A percentile compares a stretch with the other conserved stretches of the same genome.
Evolutionary conservation across 2,113 vertebrate genomes (phyloP).

Genomic region (Atlantisia rogersi): DNA sequence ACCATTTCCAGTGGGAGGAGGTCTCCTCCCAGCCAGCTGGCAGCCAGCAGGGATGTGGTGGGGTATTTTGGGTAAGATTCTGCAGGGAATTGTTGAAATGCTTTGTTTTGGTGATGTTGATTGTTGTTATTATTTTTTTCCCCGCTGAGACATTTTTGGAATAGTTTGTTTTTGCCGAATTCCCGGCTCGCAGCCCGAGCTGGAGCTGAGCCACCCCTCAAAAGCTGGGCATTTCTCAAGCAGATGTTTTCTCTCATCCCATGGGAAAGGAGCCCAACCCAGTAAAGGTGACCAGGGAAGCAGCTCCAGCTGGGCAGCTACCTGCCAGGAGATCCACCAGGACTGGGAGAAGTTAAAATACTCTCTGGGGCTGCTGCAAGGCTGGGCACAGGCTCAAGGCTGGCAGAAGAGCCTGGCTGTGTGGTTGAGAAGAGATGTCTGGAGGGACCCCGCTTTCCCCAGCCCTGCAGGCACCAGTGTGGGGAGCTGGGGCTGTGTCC

Average conservation of each 20-base stretch:
- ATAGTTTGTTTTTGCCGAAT: slow-evolving; percentile 40
- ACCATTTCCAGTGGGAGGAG: neutral
- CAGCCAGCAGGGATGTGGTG: neutral
- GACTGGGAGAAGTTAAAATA: neutral
- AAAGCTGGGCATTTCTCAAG: slow-evolving; percentile 39
- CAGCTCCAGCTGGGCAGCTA: neutral
- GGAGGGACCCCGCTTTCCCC: neutral
- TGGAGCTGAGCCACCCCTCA: slow-evolving; percentile 34
- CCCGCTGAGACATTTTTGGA: slow-evolving; percentile 6
- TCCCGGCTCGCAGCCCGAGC: slow-evolving; percentile 25
- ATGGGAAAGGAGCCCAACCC: neutral
- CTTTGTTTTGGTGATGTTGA: slow-evolving; percentile 43
- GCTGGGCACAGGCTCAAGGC: neutral
- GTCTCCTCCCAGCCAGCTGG: neutral
- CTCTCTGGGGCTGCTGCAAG: neutral
- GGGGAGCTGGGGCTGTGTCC: accelerated
- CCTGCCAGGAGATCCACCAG: accelerated
- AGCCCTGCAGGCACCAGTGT: accelerated
- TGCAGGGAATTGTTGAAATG: slow-evolving; percentile 46
- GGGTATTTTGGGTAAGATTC: slow-evolving; percentile 23
- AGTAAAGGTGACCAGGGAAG: neutral
- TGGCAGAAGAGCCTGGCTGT: neutral
- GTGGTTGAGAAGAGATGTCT: neutral
- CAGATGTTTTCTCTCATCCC: neutral
- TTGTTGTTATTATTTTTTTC: neutral